phyloP scores from a whole-genome alignment of 2,888 invertebrate genomes.

The Taenaris catops region DNA sequence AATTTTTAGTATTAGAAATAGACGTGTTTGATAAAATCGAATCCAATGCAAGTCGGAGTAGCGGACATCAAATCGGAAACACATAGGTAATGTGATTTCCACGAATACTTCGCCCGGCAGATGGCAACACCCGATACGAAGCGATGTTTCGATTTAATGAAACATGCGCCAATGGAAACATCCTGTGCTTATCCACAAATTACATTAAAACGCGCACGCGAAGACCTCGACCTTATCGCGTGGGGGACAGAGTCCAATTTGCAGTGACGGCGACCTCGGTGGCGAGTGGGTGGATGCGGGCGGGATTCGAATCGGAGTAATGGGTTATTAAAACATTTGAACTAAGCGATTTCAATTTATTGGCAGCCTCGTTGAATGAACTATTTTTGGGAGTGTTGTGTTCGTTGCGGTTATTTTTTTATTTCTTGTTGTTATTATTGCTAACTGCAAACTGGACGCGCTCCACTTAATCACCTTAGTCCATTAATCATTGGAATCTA shows the following conservation, averaged over 20 bases:
- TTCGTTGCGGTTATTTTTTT: no score
- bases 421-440: no score
- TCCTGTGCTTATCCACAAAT: conserved; percentile 24
- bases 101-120: background rate
- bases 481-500: no score
- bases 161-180: conserved; percentile 15
- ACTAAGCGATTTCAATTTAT: conserved; percentile 18
- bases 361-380: conserved; percentile 12
- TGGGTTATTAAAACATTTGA: conserved; percentile 29
- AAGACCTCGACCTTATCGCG: conserved; percentile 3
- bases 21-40: no score
- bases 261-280: no score
- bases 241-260: no score
- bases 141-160: conserved; percentile 19
- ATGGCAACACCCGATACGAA: conserved; percentile 14
- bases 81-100: background rate
- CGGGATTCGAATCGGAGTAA: conserved; percentile 25
- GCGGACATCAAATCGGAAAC: no score
- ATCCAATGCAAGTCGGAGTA: no score
- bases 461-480: no score
- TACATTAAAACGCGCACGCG: conserved; percentile 9
- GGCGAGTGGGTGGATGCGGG: conserved; percentile 26
- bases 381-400: conserved; percentile 3
- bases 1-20: no score
- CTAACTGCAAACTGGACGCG: no score